Conservation (phyloP, 1,140 invertebrate species). For the Drosophila kohkoa region DNA sequence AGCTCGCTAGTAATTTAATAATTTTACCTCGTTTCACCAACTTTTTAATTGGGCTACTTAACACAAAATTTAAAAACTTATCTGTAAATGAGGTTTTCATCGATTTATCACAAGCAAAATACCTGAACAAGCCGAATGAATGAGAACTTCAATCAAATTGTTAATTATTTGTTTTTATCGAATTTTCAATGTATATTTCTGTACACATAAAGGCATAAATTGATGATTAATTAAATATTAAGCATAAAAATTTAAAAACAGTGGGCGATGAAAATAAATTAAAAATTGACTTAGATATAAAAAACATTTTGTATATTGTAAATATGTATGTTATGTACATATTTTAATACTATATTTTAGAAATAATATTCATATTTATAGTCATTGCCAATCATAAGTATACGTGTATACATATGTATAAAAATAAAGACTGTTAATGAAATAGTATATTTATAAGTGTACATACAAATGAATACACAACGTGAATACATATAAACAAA, state of each 20-base stretch:
- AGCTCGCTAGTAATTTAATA: too few relatives aligned
- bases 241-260: neutral
- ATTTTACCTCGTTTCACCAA: too few relatives aligned
- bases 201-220: neutral
- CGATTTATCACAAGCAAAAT: too few relatives aligned
- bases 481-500: neutral
- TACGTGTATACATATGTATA: neutral
- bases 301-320: neutral
- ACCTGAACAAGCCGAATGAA: too few relatives aligned
- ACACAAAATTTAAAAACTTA: too few relatives aligned
- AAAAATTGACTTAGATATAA: constrained; percentile 5
- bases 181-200: neutral
- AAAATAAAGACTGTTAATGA: constrained; percentile 70
- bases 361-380: constrained; percentile 38
- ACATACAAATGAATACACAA: constrained; percentile 11
- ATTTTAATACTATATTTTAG: constrained; percentile 26
- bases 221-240: neutral
- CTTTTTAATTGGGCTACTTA: too few relatives aligned
- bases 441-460: constrained; percentile 43
- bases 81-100: too few relatives aligned
- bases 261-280: neutral
- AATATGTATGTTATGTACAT: constrained; percentile 21
- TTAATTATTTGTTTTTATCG: neutral
- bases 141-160: neutral
- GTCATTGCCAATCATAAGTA: constrained; percentile 65